These are phyloP conservation scores for Triplophysa bombifrons DNA, from an alignment of 2,797 vertebrate species.

Conservation along the genomic window DNA sequence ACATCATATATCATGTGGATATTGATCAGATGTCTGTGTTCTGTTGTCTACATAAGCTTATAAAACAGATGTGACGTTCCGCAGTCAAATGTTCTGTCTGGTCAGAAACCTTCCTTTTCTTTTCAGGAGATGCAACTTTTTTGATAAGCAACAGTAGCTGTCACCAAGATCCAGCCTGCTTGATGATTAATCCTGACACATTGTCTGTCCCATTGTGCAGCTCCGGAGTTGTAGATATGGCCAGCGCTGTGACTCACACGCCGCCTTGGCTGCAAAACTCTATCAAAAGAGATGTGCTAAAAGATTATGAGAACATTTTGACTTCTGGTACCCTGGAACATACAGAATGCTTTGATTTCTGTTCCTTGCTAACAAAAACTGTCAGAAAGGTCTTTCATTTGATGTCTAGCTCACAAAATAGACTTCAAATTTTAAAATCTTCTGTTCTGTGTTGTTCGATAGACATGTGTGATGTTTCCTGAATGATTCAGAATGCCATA, in stretches of 20 bases:
- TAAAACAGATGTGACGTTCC: slow-evolving; percentile 2
- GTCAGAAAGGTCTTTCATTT: neutral
- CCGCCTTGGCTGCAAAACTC: slow-evolving; percentile 30
- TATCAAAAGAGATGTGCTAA: slow-evolving; percentile 31
- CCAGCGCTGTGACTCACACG: slow-evolving; percentile 31
- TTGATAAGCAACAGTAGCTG: slow-evolving; percentile 16
- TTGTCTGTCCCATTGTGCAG: slow-evolving; percentile 41
- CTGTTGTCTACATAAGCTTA: neutral
- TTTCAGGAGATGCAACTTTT: slow-evolving; percentile 4
- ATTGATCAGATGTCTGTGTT: neutral
- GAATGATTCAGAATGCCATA: neutral
- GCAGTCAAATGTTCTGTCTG: neutral
- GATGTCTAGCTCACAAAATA: no score
- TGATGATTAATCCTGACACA: slow-evolving; percentile 45
- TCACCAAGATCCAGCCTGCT: slow-evolving; percentile 21
- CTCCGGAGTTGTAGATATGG: slow-evolving; percentile 12
- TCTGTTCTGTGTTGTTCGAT: no score
- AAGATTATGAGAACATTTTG: slow-evolving; percentile 12
- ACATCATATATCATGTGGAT: neutral
- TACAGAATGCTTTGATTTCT: slow-evolving; percentile 13
- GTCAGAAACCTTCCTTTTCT: neutral
- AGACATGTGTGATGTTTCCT: neutral
- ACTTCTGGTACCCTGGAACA: slow-evolving; percentile 30
- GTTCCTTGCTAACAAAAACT: slow-evolving; percentile 1
- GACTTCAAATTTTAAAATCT: no score